A percentile compares a stretch with the other conserved stretches of the same genome.
Evolutionary conservation across 2,797 vertebrate genomes (phyloP).

Genomic region (Choloepus didactylus): DNA sequence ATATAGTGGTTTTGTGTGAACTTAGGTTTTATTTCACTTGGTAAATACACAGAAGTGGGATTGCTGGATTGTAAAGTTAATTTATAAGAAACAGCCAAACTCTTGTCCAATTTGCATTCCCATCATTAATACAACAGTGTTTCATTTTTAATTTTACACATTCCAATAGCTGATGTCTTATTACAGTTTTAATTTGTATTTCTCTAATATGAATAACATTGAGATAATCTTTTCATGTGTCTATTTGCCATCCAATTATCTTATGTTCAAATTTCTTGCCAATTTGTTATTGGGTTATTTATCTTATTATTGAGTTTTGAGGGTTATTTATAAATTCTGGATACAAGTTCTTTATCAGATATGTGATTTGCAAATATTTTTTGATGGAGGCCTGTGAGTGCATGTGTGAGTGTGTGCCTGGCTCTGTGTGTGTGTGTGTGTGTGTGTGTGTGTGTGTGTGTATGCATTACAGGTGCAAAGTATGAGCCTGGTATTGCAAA

Average conservation of each 20-base stretch:
- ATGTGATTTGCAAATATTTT: too few species aligned
- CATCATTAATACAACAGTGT: neutral
- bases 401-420: neutral
- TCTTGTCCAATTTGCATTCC: neutral
- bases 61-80: too few species aligned
- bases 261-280: neutral
- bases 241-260: neutral
- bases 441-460: neutral
- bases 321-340: neutral
- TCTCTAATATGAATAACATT: neutral
- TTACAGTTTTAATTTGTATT: neutral
- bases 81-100: neutral
- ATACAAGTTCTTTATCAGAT: neutral
- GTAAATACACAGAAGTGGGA: too few species aligned
- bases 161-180: neutral
- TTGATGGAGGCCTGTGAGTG: neutral
- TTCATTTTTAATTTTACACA: too few species aligned
- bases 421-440: neutral
- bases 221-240: neutral
- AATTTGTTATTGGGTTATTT: too few species aligned
- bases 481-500: neutral
- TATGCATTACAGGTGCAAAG: neutral
- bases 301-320: too few species aligned
- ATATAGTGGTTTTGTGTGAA: neutral
- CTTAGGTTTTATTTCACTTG: neutral